These are phyloP conservation scores for Colossoma macropomum DNA, from an alignment of 2,113 vertebrate genomes.

Conservation along the genomic window DNA sequence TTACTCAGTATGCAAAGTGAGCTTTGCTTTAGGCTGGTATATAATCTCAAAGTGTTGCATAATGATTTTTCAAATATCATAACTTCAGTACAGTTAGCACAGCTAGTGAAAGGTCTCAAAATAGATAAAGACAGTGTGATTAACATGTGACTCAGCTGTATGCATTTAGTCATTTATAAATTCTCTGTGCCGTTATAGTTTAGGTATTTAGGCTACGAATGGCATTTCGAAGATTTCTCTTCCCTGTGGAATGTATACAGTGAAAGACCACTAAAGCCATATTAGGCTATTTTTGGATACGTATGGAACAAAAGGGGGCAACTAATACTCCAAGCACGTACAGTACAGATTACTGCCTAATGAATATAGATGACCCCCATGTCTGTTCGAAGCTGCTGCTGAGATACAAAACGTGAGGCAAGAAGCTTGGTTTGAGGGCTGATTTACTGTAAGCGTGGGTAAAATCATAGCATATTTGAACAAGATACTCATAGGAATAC, in stretches of 20 bases:
- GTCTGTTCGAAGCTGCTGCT: slow-evolving; percentile 18
- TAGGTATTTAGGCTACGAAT: background rate
- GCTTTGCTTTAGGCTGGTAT: background rate
- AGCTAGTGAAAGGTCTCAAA: background rate
- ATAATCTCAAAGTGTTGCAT: background rate
- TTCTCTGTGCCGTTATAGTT: background rate
- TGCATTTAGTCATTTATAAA: background rate
- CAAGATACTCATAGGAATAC: background rate
- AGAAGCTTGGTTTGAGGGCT: background rate
- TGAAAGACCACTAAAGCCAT: background rate
- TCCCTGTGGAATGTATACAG: background rate
- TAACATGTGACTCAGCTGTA: background rate
- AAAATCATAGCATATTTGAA: background rate
- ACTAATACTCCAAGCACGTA: slow-evolving; percentile 10
- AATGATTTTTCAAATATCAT: background rate
- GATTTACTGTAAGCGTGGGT: too few species aligned
- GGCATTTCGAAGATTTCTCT: background rate
- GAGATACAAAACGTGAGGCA: slow-evolving; percentile 1
- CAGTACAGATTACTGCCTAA: slow-evolving; percentile 34
- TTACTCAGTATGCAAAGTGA: background rate
- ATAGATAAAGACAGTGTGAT: background rate
- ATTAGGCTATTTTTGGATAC: slow-evolving; percentile 15
- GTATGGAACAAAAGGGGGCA: background rate
- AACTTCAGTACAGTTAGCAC: background rate
- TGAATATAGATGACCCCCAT: slow-evolving; percentile 39